Evolutionary conservation across 2,113 vertebrate genomes (phyloP), one percentile per base, ranked within the genome.

Genomic region (Crotalus horridus): DNA sequence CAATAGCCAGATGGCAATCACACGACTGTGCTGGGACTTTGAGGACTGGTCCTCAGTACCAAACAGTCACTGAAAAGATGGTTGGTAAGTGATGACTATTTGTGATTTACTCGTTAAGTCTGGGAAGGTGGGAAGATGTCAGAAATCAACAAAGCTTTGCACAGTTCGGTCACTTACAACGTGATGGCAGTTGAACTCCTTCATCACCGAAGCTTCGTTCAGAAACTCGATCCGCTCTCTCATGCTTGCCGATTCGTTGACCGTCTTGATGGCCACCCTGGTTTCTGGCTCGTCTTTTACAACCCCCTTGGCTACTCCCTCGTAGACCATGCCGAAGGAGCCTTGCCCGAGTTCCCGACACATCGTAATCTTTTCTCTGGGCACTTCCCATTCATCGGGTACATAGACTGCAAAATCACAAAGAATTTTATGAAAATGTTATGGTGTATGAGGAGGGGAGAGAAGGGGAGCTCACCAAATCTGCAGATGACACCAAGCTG

Each of bases 141-240:
- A 81, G 33, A 81, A 21, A 81, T 9, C 33, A 9, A 20, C 6
- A n/a, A 59, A 56, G 13, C 89, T 88, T 29, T 0, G 0, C 26
- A 9, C 0, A 0, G 39, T 15, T 12, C 0, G 11, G 53, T 23
- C 46, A 95, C 98, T 98, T 97, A 99, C 99, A 98, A 99, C 99
- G 0, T 99, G 99, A 96, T 99, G 99, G 97, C 99, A 99, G 95
- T 99, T 99, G 97, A 99, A 99, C 97, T 99, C 99, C 97, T 99
- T 99, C 99, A 99, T 99, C 97, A 99, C 99, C 0, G 99, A 99
- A 15, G 99, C 99, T 97, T 99, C 99, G 0, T 99, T 99, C 95
- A 99, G 96, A 97, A 99, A 99, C 96, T 99, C 99, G 0, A 99
- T 99, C 94, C 99, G 98, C 95, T 99, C 99, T 0, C 99, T 98